Base-by-base conservation (phyloP, 2,113 vertebrate species). In the Megaleporinus macrocephalus region DNA sequence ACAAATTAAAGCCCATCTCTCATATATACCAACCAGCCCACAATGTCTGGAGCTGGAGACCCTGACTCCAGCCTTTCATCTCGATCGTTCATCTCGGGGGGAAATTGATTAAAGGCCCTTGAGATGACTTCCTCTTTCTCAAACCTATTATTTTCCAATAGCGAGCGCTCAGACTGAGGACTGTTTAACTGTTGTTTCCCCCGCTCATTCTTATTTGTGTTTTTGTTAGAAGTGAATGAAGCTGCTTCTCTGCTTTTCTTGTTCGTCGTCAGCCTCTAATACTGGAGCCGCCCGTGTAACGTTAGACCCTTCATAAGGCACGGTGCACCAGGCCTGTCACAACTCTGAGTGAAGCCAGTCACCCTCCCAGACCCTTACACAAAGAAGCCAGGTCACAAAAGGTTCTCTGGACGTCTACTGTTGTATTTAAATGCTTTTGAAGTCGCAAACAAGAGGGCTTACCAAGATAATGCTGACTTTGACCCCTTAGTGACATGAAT, bases 181-280 rank as follows among this genome's bases (percentile, higher is more conserved):
- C 90, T 88, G 86, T 89, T 90, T 91, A 91, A 92, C 91, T 87
- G 87, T 90, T 91, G 90, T 91, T 93, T 92, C 92, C 89, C 87
- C 90, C 11, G 26, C 74, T 62, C 29, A 49, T 73, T 78, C 90
- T 79, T 84, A 91, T 93, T 93, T 90, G 88, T 92, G 88, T 92
- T 90, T 94, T 89, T 91, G 89, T 91, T 88, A 71, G 87, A 88
- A 86, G 81, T 74, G 82, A 36, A 85, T 87, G 85, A 91, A 85
- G 91, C 86, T 86, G 89, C 86, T 90, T 90, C 84, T 82, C 90
- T 87, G 87, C 91, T 93, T 94, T 92, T 86, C 93, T 91, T 88
- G 90, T 93, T 93, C 92, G 89, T 95, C 93, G 90, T 92, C 93
- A 81, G 91, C 84, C 91, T 91, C 91, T 93, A 95, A 95, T 95